Evolutionary conservation across 2,797 vertebrate genomes (phyloP).

Genomic region (Siniperca scherzeri): DNA sequence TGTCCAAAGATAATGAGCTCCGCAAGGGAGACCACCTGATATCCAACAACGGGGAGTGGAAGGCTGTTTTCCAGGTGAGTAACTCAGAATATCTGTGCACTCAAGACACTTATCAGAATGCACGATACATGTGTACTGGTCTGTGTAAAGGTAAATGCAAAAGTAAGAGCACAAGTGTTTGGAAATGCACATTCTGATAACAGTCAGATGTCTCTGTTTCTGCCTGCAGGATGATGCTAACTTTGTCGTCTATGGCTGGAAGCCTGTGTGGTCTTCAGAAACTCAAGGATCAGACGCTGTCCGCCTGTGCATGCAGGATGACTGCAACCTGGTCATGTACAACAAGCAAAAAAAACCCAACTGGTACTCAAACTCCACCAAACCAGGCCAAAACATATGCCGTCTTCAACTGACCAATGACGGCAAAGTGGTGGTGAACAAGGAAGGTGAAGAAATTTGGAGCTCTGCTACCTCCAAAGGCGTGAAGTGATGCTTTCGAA

Average conservation of each 20-base stretch:
- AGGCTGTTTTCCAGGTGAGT: slow-evolving; percentile 63
- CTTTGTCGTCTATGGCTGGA: slow-evolving; percentile 69
- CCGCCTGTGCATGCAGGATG: slow-evolving; percentile 61
- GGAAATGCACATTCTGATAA: accelerated
- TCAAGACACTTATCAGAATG: too few species aligned
- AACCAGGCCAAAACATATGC: neutral
- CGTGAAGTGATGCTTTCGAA: slow-evolving; percentile 23
- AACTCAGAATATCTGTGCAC: neutral
- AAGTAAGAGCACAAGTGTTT: neutral
- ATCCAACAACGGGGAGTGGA: slow-evolving; percentile 55
- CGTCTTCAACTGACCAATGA: slow-evolving; percentile 34
- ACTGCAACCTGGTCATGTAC: slow-evolving; percentile 75
- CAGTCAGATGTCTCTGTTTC: neutral
- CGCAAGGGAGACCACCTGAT: slow-evolving; percentile 45
- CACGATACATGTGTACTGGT: neutral
- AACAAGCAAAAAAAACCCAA: accelerated
- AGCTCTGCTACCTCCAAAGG: neutral
- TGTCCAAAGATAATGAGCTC: slow-evolving; percentile 61
- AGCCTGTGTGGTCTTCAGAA: slow-evolving; percentile 54
- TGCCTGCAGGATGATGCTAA: slow-evolving; percentile 60
- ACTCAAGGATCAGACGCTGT: accelerated
- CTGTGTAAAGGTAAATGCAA: neutral
- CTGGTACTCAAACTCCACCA: slow-evolving; percentile 25
- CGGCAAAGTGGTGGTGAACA: slow-evolving; percentile 36
- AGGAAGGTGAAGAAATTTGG: slow-evolving; percentile 8